Evolutionary conservation across 1,140 invertebrate species (phyloP).

Genomic region (Rhagoletis pomonella): DNA sequence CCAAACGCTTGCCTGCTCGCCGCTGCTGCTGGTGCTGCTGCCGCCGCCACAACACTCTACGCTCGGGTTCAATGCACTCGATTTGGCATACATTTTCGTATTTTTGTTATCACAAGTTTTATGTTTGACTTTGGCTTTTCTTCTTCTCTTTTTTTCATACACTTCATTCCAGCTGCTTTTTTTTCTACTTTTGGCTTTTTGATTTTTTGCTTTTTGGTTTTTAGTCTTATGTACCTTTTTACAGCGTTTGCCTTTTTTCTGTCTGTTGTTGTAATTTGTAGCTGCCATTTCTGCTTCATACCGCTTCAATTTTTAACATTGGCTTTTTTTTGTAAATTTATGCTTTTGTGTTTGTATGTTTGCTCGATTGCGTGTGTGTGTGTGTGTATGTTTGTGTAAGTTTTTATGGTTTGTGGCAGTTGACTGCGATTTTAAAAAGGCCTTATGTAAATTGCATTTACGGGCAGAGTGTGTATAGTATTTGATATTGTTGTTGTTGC

Average conservation of each 20-base stretch:
- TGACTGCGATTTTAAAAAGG: constrained; percentile 40
- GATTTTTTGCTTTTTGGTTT: not conserved
- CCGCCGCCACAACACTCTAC: not conserved
- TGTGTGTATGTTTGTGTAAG: not conserved
- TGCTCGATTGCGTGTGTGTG: not conserved
- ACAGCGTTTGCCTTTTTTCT: not conserved
- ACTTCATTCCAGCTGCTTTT: constrained; percentile 9
- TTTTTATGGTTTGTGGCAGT: constrained; percentile 10
- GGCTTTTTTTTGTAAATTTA: constrained; percentile 10
- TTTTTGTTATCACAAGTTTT: constrained; percentile 62
- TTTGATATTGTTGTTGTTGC: constrained; percentile 10
- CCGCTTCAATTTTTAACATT: constrained; percentile 5
- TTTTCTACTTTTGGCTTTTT: constrained; percentile 2
- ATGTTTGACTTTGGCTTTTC: constrained; percentile 47
- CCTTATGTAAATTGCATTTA: constrained; percentile 54
- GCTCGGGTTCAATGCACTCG: constrained; percentile 65
- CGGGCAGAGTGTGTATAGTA: not conserved
- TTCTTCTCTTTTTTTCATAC: constrained; percentile 27
- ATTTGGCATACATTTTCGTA: constrained; percentile 68
- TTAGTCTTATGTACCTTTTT: not conserved
- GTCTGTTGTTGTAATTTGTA: constrained; percentile 13
- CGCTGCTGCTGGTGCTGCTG: not conserved
- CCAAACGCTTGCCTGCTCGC: not conserved
- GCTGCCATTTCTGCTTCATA: constrained; percentile 32
- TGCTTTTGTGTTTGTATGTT: constrained; percentile 1